phyloP scores from a whole-genome alignment of 2,888 invertebrate genomes.

The Thysanoteuthis rhombus region DNA sequence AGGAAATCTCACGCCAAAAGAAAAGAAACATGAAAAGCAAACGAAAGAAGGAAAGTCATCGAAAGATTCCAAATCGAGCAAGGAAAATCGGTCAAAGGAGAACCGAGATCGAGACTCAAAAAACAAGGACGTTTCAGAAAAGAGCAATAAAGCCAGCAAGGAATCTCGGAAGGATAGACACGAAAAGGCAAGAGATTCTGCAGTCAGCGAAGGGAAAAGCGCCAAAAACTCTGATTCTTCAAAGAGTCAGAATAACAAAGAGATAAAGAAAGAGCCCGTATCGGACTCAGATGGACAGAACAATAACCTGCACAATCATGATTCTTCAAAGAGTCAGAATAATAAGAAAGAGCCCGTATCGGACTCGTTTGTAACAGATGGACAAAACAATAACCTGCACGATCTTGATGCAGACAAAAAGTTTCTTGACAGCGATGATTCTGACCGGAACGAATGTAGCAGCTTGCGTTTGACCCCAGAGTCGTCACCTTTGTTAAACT shows the following conservation, averaged over 20 bases:
- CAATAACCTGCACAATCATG: neutral
- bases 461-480: neutral
- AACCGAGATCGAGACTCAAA: neutral
- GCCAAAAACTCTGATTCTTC: neutral
- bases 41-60: neutral
- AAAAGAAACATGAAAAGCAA: neutral
- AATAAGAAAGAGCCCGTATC: neutral
- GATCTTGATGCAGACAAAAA: neutral
- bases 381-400: neutral
- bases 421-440: neutral
- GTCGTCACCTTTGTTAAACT: neutral
- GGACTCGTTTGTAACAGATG: neutral
- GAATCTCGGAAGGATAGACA: neutral
- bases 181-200: neutral
- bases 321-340: neutral
- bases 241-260: neutral
- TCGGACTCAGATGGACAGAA: neutral
- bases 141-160: neutral
- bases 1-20: constrained; percentile 12
- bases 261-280: neutral
- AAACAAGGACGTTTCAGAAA: neutral
- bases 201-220: neutral
- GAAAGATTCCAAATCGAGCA: neutral
- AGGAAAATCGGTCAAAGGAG: neutral
- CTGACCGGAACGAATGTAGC: neutral